Percentiles rank a stretch among this genome's conserved stretches.
These are phyloP conservation scores for Cryptocephalus primarius DNA, from an alignment of 2,888 invertebrate species.

Conservation along the genomic window DNA sequence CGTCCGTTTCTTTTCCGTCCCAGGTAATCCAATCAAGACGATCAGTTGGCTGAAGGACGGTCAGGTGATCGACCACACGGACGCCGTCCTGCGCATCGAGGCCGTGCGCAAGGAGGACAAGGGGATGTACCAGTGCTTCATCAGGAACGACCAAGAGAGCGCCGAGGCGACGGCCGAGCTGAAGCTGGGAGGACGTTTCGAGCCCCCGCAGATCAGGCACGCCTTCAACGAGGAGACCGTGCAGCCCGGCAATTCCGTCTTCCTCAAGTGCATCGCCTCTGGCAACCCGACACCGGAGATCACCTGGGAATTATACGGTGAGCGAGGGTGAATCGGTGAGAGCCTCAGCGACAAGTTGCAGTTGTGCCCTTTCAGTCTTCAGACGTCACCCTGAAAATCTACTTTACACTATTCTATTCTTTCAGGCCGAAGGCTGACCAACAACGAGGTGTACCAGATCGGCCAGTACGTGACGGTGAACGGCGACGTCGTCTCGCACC, in stretches of 20 bases:
- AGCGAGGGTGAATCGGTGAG: too few relatives aligned
- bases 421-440: constrained; percentile 54
- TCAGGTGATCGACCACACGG: constrained; percentile 70
- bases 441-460: constrained; percentile 64
- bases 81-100: constrained; percentile 73
- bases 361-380: too few relatives aligned
- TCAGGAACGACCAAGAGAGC: constrained; percentile 85
- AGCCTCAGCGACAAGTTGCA: too few relatives aligned
- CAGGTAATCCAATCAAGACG: constrained; percentile 74
- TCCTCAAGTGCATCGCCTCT: constrained; percentile 83
- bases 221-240: constrained; percentile 83
- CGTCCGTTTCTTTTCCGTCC: background rate
- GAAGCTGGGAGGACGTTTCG: constrained; percentile 86
- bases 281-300: constrained; percentile 93
- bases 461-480: constrained; percentile 84
- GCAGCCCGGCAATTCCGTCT: constrained; percentile 80
- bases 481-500: constrained; percentile 84
- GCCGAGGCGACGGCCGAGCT: constrained; percentile 88
- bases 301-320: constrained; percentile 81
- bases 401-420: too few relatives aligned
- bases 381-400: too few relatives aligned
- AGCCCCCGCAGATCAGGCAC: constrained; percentile 79
- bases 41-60: constrained; percentile 91
- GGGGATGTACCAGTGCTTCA: constrained; percentile 96
- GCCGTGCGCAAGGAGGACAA: constrained; percentile 89